Percentiles rank a stretch among this genome's conserved stretches.
phyloP scores from a whole-genome alignment of 2,113 vertebrate species.

The Glaucidium brasilianum region DNA sequence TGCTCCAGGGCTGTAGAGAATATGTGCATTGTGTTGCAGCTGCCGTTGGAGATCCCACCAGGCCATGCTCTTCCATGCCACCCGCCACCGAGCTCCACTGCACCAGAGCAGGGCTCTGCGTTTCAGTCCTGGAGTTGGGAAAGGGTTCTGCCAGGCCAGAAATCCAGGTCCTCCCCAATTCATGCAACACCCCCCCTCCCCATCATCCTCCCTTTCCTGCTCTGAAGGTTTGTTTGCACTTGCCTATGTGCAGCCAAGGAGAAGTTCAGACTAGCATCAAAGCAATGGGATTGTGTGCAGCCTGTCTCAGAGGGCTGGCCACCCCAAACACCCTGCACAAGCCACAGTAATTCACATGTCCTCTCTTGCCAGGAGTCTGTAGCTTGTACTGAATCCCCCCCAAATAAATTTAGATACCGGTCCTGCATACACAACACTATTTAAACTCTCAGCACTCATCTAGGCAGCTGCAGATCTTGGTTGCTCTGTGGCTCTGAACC shows the following conservation, averaged over 20 bases:
- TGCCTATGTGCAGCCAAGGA: neutral
- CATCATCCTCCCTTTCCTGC: neutral
- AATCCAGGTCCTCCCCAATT: neutral
- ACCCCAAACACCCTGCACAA: neutral
- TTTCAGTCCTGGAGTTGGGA: neutral
- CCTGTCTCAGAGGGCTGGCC: neutral
- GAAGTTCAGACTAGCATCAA: neutral
- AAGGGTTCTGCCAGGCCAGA: neutral
- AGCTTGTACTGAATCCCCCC: neutral
- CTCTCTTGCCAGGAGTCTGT: neutral
- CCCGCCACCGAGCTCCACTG: neutral
- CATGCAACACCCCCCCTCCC: rapidly evolving
- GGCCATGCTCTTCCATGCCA: neutral
- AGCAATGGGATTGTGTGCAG: neutral
- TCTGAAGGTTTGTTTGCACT: neutral
- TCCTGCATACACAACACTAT: neutral
- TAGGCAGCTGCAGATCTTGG: neutral
- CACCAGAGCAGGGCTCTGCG: neutral
- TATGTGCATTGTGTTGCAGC: neutral
- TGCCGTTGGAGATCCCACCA: neutral
- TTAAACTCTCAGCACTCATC: neutral
- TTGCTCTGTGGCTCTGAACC: neutral
- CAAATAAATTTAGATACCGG: neutral
- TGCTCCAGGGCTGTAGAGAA: neutral
- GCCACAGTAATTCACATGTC: neutral